Base-by-base conservation (phyloP, 1,140 invertebrate species). In the Glossosoma conforme region DNA sequence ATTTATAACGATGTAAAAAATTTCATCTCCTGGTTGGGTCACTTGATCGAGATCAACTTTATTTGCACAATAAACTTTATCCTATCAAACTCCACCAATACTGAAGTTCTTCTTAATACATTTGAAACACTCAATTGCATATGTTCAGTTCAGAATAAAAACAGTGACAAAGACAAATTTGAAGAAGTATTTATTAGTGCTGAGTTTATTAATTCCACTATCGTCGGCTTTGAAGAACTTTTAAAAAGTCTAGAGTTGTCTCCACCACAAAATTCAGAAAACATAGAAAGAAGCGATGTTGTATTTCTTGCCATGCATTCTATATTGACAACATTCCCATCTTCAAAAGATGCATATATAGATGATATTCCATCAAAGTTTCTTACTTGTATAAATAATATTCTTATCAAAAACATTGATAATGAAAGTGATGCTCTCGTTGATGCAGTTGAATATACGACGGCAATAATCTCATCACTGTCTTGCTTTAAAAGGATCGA, bases 21-120 rank as follows among this genome's bases (percentile, higher is more conserved):
- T 33, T 52, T 74, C 6, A 58, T 61, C 0, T 54, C 60, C 18
- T 83, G 79, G 79, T 62, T 76, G 44, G 58, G 68, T 38, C 60
- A 69, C 46, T 75, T 81, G 33, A 64, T 67, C 28, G 66, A 74
- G 24, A 66, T 64, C 21, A 61, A 75, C 33, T 73, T 84, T 48
- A 72, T 78, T 3, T 64, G 72, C 25, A 66, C 76, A 55, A 60
- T 87, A 18, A 72, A 66, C 55, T 85, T 82, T 59, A 82, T 88
- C 51, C 64, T 88, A 36, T 72, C 70, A 44, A 85, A 82, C 64
- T 87, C 84, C 0, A 79, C 76, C 1, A 84, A 81, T 58, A 78
- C 79, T 68, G 77, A 79, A 21, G 57, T 83, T 0, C 58, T 83
- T 2, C 51, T 69, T 1, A 74, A 73, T 41, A 71, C 76, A 1